A percentile compares a stretch with the other conserved stretches of the same genome.
Conservation (phyloP, 2,888 invertebrate genomes). For the Syrista parreyssii region DNA sequence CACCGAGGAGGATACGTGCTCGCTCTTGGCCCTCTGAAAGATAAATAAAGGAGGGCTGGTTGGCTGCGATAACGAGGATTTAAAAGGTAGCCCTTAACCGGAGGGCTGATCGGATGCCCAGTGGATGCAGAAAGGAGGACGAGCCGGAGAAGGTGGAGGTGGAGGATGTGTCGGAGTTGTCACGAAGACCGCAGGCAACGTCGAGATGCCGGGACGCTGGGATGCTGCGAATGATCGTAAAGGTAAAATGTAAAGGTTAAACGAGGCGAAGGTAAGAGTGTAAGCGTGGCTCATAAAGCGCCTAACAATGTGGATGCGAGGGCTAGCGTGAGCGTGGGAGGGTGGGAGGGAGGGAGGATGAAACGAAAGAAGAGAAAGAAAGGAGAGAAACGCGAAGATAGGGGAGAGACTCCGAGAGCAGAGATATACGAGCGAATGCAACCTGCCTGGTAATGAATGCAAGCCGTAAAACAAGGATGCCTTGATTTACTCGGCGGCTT, state of each 20-base stretch:
- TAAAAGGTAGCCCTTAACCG: constrained; percentile 32
- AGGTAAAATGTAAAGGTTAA: constrained; percentile 37
- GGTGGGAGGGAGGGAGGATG: constrained; percentile 19
- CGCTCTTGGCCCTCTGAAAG: constrained; percentile 34
- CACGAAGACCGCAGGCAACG: constrained; percentile 30
- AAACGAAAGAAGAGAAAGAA: constrained; percentile 21
- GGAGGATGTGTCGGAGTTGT: constrained; percentile 27
- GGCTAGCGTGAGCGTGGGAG: constrained; percentile 19
- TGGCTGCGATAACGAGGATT: constrained; percentile 44
- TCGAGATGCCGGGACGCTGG: constrained; percentile 15
- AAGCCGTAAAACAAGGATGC: constrained; percentile 62
- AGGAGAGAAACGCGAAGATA: constrained; percentile 7
- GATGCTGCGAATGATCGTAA: constrained; percentile 25
- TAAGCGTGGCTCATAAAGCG: constrained; percentile 51
- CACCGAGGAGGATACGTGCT: constrained; percentile 41
- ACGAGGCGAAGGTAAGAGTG: constrained; percentile 41
- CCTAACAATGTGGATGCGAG: constrained; percentile 46
- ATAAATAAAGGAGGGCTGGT: constrained; percentile 43
- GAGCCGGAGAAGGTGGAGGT: not conserved
- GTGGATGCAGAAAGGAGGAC: not conserved
- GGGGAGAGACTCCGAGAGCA: constrained; percentile 15
- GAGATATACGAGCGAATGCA: constrained; percentile 64
- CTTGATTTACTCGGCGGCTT: constrained; percentile 62
- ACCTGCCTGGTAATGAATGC: constrained; percentile 64
- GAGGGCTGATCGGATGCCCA: not conserved